Evolutionary conservation across 2,797 vertebrate species (phyloP).

Genomic region (Microctenopoma steveboyesi): DNA sequence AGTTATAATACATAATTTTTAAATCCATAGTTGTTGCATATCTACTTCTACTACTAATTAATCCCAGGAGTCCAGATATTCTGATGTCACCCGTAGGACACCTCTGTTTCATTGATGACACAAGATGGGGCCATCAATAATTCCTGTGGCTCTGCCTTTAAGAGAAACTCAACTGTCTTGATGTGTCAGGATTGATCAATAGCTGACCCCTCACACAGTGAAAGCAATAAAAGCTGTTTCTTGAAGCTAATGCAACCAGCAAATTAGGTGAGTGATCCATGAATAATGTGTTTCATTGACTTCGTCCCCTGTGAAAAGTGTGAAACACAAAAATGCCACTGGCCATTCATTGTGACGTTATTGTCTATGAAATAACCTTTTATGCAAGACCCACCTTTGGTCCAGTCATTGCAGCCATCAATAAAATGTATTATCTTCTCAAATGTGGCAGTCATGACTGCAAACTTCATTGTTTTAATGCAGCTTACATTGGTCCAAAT

Average conservation of each 20-base stretch:
- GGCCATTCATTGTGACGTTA: slow-evolving; percentile 50
- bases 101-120: background rate
- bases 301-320: slow-evolving; percentile 67
- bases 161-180: slow-evolving; percentile 19
- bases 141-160: slow-evolving; percentile 15
- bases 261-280: slow-evolving; percentile 60
- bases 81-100: background rate
- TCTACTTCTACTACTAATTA: background rate
- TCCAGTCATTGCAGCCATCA: slow-evolving; percentile 23
- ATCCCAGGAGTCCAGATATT: background rate
- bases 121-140: slow-evolving; percentile 21
- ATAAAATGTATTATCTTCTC: slow-evolving; percentile 16
- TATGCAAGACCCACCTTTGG: slow-evolving; percentile 52
- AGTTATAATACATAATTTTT: background rate
- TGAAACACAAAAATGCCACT: slow-evolving; percentile 62
- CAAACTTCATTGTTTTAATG: background rate
- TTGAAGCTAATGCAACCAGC: slow-evolving; percentile 59
- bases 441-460: background rate
- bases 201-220: slow-evolving; percentile 44
- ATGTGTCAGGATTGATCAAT: slow-evolving; percentile 71
- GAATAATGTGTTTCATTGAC: slow-evolving; percentile 82
- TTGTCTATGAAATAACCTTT: slow-evolving; percentile 70
- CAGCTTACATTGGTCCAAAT: slow-evolving; percentile 4
- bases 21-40: background rate
- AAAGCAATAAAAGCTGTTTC: slow-evolving; percentile 80